Percentiles rank a stretch among this genome's conserved stretches.
These are phyloP conservation scores for Thymelicus acteon DNA, from an alignment of 2,888 invertebrate genomes.

Conservation along the genomic window DNA sequence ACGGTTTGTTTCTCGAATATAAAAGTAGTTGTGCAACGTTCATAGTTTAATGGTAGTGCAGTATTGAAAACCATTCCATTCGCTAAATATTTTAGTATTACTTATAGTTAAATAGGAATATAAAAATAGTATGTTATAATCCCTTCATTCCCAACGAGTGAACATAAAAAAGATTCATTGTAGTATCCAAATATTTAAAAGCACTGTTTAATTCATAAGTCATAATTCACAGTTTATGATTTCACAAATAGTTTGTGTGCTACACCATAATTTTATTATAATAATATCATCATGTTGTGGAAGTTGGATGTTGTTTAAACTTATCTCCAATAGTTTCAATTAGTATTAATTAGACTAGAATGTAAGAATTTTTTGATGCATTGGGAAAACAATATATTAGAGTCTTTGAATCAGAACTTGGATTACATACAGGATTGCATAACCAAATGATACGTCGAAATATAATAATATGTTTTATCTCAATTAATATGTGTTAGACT, in stretches of 20 bases:
- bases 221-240: neutral
- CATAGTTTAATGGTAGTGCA: neutral
- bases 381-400: neutral
- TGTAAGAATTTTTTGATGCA: neutral
- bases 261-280: neutral
- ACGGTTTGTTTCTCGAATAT: neutral
- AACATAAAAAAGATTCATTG: neutral
- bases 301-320: slow-evolving; percentile 1
- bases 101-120: neutral
- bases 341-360: neutral
- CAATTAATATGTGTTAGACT: neutral
- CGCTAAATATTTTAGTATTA: neutral
- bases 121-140: neutral
- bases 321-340: neutral
- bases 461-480: neutral
- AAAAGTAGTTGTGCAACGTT: neutral
- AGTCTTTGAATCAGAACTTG: neutral
- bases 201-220: neutral
- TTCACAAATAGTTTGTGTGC: neutral
- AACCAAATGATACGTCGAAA: neutral
- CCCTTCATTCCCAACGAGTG: neutral
- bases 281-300: neutral
- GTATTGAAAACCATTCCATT: slow-evolving; percentile 1
- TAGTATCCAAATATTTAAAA: neutral
- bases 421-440: neutral